These are phyloP conservation scores for Sycobia sp. DNA, from an alignment of 1,140 invertebrate genomes.

Conservation along the genomic window DNA sequence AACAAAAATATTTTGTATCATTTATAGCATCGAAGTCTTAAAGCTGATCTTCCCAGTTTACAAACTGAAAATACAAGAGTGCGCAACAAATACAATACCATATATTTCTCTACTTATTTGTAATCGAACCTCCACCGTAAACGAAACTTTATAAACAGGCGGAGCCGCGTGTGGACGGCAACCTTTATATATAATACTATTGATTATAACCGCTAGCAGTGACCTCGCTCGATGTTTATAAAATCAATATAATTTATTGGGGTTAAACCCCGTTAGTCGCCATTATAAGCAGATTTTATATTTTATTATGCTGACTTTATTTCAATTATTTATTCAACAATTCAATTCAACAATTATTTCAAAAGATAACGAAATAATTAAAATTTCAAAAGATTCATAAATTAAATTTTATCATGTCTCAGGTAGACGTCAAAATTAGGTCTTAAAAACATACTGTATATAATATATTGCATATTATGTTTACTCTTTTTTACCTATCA, in stretches of 20 bases:
- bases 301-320: neutral
- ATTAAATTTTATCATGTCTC: no score
- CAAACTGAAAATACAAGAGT: neutral
- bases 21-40: no score
- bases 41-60: no score
- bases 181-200: neutral
- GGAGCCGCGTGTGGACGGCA: neutral
- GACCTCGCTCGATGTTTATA: neutral
- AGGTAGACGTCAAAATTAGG: no score
- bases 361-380: neutral
- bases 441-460: no score
- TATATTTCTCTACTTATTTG: neutral
- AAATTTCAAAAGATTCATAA: neutral
- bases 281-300: neutral
- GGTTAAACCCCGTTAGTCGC: neutral
- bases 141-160: neutral
- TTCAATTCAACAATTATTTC: no score
- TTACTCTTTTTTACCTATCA: no score
- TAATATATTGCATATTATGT: no score
- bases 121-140: neutral
- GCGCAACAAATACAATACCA: neutral
- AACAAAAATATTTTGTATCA: no score
- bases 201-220: slow-evolving; percentile 1
- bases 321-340: neutral
- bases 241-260: neutral